Evolutionary conservation across 2,797 vertebrate genomes (phyloP).

Genomic region (Prunella strophiata): DNA sequence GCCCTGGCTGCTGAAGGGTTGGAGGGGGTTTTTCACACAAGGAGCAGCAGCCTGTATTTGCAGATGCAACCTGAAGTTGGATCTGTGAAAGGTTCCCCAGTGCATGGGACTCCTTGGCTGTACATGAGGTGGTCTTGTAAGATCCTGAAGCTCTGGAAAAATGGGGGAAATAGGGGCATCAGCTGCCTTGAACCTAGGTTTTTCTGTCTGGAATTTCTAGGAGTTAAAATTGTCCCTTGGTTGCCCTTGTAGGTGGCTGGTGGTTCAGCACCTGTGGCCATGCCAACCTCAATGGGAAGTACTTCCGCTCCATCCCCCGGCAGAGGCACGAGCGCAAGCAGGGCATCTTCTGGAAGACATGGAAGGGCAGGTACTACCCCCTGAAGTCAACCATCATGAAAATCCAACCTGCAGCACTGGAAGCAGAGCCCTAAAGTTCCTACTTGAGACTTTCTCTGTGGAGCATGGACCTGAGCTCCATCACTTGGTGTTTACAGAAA

Average conservation of each 20-base stretch:
- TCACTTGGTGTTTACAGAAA: constrained; percentile 58
- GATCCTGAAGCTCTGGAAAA: neutral
- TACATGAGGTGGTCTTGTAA: neutral
- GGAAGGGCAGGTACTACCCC: constrained; percentile 93
- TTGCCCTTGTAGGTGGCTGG: constrained; percentile 87
- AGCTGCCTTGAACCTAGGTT: neutral
- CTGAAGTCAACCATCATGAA: constrained; percentile 89
- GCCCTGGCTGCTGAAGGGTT: neutral
- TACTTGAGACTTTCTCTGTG: neutral
- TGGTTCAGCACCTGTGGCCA: constrained; percentile 95
- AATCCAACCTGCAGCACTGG: constrained; percentile 81
- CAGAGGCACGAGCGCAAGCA: constrained; percentile 92
- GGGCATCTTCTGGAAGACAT: constrained; percentile 97
- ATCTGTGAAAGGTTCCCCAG: neutral
- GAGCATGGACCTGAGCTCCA: constrained; percentile 34
- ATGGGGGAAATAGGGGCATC: neutral
- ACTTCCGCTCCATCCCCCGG: constrained; percentile 88
- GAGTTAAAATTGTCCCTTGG: neutral
- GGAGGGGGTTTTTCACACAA: neutral
- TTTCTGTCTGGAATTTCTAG: neutral
- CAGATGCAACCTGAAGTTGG: neutral
- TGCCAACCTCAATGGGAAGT: constrained; percentile 92
- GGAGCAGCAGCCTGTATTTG: neutral
- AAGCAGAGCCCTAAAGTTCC: constrained; percentile 54
- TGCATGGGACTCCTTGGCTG: neutral